These are phyloP conservation scores for Epinephelus awoara DNA, from an alignment of 2,797 vertebrate species.

Conservation along the genomic window DNA sequence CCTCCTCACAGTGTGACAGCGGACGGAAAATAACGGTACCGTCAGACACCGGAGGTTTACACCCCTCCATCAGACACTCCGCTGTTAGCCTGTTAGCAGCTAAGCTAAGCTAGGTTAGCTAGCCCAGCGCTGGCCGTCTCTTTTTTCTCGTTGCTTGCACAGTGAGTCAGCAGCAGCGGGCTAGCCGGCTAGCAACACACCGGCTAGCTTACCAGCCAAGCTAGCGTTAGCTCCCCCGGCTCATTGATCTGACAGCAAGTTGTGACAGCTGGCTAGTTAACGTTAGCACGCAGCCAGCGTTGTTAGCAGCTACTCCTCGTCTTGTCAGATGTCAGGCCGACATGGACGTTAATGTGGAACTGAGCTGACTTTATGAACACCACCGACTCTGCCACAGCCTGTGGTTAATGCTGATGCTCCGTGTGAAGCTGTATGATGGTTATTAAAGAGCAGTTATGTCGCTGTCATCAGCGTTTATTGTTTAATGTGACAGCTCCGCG, in stretches of 20 bases:
- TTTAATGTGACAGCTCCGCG: conserved; percentile 25
- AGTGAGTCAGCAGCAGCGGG: conserved; percentile 84
- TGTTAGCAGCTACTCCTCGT: conserved; percentile 40
- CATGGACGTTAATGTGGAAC: conserved; percentile 23
- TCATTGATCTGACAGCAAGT: conserved; percentile 65
- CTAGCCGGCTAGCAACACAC: conserved; percentile 69
- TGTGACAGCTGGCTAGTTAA: conserved; percentile 51
- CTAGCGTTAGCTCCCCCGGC: conserved; percentile 55
- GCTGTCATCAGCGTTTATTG: conserved; percentile 18
- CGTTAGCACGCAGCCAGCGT: conserved; percentile 43
- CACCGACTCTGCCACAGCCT: background rate
- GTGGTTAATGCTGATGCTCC: background rate
- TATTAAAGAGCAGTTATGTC: background rate
- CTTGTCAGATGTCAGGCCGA: conserved; percentile 51
- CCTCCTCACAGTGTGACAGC: background rate
- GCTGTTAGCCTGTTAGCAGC: conserved; percentile 52
- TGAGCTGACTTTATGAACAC: background rate
- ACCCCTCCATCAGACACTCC: background rate
- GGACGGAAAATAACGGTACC: accelerated
- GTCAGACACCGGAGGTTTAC: background rate
- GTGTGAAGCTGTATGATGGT: background rate
- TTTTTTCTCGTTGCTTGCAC: conserved; percentile 57
- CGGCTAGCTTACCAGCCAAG: conserved; percentile 60
- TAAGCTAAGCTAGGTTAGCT: conserved; percentile 56
- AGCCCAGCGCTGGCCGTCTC: conserved; percentile 29